Percentiles rank a stretch among this genome's conserved stretches.
phyloP scores from a whole-genome alignment of 2,888 invertebrate genomes.

The Alitta virens region DNA sequence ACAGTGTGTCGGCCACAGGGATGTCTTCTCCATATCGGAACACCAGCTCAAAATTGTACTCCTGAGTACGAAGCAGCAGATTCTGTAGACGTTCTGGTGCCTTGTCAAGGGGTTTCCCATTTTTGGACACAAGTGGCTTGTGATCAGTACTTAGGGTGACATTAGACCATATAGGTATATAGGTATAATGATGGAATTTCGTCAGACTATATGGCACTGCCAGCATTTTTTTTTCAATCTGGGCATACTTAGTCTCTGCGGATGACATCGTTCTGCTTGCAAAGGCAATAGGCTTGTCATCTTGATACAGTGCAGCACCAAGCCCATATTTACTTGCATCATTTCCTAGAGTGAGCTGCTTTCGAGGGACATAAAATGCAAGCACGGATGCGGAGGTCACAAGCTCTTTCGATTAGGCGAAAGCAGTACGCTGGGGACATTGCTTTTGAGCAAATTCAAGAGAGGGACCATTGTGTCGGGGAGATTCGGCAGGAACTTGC shows the following conservation, averaged over 20 bases:
- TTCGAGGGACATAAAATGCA: constrained; percentile 12
- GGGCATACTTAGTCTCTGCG: neutral
- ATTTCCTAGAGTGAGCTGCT: constrained; percentile 9
- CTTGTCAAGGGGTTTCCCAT: no score
- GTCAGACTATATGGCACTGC: no score
- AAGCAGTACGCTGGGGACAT: constrained; percentile 16
- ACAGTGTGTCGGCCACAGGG: no score
- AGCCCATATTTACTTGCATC: constrained; percentile 17
- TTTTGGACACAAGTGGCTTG: no score
- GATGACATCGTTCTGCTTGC: neutral
- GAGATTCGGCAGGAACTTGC: constrained; percentile 21
- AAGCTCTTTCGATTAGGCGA: constrained; percentile 18
- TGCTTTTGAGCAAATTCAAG: constrained; percentile 16
- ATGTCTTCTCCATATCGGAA: no score
- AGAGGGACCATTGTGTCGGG: constrained; percentile 20
- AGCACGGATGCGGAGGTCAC: constrained; percentile 13
- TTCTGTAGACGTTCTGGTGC: no score
- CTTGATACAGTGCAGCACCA: constrained; percentile 14
- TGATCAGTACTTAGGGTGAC: no score
- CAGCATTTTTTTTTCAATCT: no score
- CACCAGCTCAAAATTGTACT: no score
- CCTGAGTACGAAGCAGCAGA: no score
- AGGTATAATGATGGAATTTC: no score
- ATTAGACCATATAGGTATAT: no score
- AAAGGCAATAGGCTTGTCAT: constrained; percentile 14